Evolutionary conservation across 1,140 invertebrate species (phyloP), one percentile per base, ranked within the genome.

Genomic region (Drusus annulatus): DNA sequence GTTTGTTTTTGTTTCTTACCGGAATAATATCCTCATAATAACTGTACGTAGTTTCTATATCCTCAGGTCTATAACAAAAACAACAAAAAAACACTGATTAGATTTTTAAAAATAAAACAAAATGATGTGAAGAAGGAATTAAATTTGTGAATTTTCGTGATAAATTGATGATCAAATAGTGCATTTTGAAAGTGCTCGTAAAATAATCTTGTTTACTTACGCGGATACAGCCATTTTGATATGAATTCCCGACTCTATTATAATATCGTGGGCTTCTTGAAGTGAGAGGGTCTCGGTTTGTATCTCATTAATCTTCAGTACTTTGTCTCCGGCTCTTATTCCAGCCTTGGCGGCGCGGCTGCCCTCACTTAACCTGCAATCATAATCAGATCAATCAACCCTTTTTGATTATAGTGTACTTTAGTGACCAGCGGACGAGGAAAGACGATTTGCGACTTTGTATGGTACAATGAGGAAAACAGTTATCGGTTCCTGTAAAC

Each of bases 331-430:
- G 80, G 94, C 91, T 86, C 94, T 92, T 79, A 98, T 90, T 60
- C 96, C 96, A 86, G 94, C 94, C 85, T 95, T 93, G 85, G 96
- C 94, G 17, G 96, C 96, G 78, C 97, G 89, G 86, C 96, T 95
- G 83, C 93, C 93, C 77, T 93, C 93, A n/a, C 73, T 92, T 92
- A 17, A 97, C 95, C 96, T 97, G 84, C 8, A 77, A 63, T 45
- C 36, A 10, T 19, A 13, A 45, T 13, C 36, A 13, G 10, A 45
- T 45, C 1, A 45, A 1, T 45, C 36, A 45, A 28, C 25, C 0
- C 31, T 4, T 36, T 2, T 36, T 36, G 31, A 36, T 36, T 36
- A 36, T 8, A 45, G 36, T 10, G 36, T 10, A 45, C 10, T 45
- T 45, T 45, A 45, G 36, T 45, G 36, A 13, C 36, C 10, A 45